Evolutionary conservation across 2,113 vertebrate species (phyloP), one percentile per base, ranked within the genome.

Genomic region (Lampris incognitus): DNA sequence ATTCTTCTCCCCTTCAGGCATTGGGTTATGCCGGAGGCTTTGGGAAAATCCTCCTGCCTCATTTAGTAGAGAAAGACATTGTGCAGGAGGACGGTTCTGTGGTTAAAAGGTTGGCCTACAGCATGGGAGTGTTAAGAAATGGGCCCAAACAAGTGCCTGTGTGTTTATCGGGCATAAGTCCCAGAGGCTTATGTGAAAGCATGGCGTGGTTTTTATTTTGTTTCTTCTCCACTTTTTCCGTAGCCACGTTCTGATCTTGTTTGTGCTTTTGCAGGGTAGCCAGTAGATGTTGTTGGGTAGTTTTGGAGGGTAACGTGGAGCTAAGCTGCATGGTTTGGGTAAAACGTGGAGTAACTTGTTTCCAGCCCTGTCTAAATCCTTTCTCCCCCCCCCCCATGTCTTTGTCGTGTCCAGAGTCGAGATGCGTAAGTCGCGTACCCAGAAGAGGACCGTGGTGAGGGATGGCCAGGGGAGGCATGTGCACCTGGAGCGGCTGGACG

Each of bases 371-470:
- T 24, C 24, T 24, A 24, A 24, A 24, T 50, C 56, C 1, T 2
- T 76, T 80, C 5, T 46, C 6, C 63, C 44, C 36, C 37, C 24
- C n/a, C 10, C 37, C 4, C 39, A 6, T 76, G 0, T 46, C 1
- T 13, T 40, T 46, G 44, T 44, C 13, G 13, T 39, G 2, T n/a
- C 5, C 80, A 99, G 97, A 95, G 97, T 96, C 82, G 94, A 79
- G 36, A 95, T 98, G 95, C 94, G 48, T 98, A 98, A 97, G 92
- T 94, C 92, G 39, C 93, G 89, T 62, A 95, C 94, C 7, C 96
- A 96, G 95, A 97, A 96, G 95, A 97, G 95, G 95, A 97, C 96
- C n/a, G 96, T 97, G 94, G 96, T 97, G 95, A 96, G 94, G 94
- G 96, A 97, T 61, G 91, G 67, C 92, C 94, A 85, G 11, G 95